Base-by-base conservation (phyloP, 2,888 invertebrate genomes). In the Lacanobia oleracea region DNA sequence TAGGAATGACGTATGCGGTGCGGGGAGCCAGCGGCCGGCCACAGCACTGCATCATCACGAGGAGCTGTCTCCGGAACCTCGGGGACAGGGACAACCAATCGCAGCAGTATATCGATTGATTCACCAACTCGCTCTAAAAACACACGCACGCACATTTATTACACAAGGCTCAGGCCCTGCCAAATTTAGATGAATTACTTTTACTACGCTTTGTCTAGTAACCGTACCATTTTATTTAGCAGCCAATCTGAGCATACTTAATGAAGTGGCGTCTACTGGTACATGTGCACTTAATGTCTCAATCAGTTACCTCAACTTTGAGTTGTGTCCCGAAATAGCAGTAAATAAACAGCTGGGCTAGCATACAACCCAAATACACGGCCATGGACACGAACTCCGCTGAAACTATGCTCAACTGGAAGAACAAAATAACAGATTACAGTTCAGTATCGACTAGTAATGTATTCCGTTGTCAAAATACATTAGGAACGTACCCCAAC, bases 251-350 rank as follows among this genome's bases (percentile, higher is more conserved):
- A 53, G 43, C 43, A 21, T 48, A 45, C 5, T 3, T 27, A 56
- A 63, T 69, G 40, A 76, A 61, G 60, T 68, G 50, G 54, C 67
- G 60, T 75, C 67, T 43, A 79, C 27, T 57, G 27, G 37, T 65
- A 60, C 33, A 53, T 59, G 60, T 57, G 66, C 66, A 14, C 57
- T 23, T 56, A 67, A 80, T 74, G 60, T 64, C 54, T 80, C 63
- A 67, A 67, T 77, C 64, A 76, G 27, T 84, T 82, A 94, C 95
- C 91, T 94, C 94, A 74, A 86, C 79, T 83, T 87, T 89, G 2
- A 95, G 87, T 79, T 93, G 92, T 23, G 94, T 94, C 54, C 95
- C 95, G 77, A 91, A 93, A 84, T 93, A 94, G 70, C 95, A 95
- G 80, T 94, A 94, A 75, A 94, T 92, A 75, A 93, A 94, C 2